A percentile compares a stretch with the other conserved stretches of the same genome.
These are phyloP conservation scores for Schizopygopsis malacanthus DNA, from an alignment of 2,797 vertebrate species.

Conservation along the genomic window DNA sequence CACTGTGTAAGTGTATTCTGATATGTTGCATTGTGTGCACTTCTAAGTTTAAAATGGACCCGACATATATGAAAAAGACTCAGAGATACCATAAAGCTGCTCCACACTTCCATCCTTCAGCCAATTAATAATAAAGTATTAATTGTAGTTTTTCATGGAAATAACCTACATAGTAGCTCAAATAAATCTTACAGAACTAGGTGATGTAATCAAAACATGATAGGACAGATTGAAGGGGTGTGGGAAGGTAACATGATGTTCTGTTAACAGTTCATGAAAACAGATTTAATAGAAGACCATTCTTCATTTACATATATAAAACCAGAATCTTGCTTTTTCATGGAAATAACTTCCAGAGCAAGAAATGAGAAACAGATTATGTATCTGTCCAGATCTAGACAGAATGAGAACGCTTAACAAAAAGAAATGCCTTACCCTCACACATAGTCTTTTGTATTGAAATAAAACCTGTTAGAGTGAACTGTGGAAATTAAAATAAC, in stretches of 20 bases:
- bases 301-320: constrained; percentile 26
- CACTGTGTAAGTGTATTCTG: background rate
- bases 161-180: background rate
- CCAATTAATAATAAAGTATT: background rate
- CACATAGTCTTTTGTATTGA: constrained; percentile 27
- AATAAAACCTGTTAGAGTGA: constrained; percentile 33
- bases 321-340: constrained; percentile 44
- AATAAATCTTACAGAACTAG: constrained; percentile 5
- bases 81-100: background rate
- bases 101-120: background rate
- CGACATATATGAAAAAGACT: background rate
- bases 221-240: background rate
- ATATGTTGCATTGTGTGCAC: background rate
- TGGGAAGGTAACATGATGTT: background rate
- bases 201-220: constrained; percentile 15
- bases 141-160: background rate
- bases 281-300: background rate
- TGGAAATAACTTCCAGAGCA: constrained; percentile 52
- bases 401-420: constrained; percentile 44
- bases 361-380: constrained; percentile 36
- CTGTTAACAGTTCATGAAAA: background rate
- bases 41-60: background rate
- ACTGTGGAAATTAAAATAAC: constrained; percentile 45
- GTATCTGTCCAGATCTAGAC: constrained; percentile 46
- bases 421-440: constrained; percentile 31